These are phyloP conservation scores for Buphagus erythrorhynchus DNA, from an alignment of 2,797 vertebrate species.

Conservation along the genomic window DNA sequence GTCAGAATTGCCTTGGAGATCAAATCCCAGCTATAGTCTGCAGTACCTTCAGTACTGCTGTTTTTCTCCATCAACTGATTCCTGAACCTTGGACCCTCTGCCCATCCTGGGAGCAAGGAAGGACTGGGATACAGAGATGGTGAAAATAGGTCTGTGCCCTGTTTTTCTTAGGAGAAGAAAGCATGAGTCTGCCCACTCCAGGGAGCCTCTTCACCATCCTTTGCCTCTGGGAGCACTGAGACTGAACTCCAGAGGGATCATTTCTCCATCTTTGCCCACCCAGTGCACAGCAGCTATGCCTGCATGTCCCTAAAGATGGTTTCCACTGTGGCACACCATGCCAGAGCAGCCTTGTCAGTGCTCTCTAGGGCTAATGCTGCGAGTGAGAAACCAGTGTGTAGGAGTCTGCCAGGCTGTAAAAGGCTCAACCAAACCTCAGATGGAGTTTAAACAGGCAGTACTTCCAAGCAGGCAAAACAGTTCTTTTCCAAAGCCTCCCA, in stretches of 20 bases:
- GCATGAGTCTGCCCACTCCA: accelerated
- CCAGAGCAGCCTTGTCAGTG: background rate
- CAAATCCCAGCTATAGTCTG: background rate
- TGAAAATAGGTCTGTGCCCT: background rate
- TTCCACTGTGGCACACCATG: accelerated
- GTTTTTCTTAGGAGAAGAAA: background rate
- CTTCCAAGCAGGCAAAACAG: background rate
- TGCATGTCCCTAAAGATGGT: background rate
- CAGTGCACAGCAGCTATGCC: accelerated
- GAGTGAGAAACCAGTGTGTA: background rate
- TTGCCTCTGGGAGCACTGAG: background rate
- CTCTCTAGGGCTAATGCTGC: background rate
- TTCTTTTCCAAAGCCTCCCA: background rate
- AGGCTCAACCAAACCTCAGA: background rate
- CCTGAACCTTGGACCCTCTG: accelerated
- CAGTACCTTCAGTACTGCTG: background rate
- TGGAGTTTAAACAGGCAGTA: background rate
- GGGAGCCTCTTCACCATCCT: background rate
- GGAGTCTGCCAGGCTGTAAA: background rate
- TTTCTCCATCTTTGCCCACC: background rate
- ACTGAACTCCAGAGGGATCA: background rate
- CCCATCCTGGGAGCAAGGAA: background rate
- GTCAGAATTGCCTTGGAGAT: background rate
- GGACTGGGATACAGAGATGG: background rate
- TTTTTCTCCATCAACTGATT: accelerated